Conservation (phyloP, 2,113 vertebrate genomes). For the Dermatemys mawii region DNA sequence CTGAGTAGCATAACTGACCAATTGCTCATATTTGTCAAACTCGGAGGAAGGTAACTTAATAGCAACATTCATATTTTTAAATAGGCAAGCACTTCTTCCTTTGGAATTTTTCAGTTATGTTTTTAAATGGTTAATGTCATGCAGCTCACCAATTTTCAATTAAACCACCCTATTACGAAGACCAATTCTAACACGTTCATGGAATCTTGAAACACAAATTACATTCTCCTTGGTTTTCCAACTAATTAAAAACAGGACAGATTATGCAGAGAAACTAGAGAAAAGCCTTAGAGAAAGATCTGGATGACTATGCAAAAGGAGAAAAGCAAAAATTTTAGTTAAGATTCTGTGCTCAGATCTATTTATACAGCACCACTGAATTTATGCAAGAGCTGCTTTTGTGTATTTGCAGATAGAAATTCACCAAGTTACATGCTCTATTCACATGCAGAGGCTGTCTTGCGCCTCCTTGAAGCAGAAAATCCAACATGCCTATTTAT, state of each 20-base stretch:
- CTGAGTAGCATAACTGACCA: too few relatives aligned
- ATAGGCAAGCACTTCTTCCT: not conserved
- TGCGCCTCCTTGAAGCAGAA: not conserved
- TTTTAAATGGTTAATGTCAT: not conserved
- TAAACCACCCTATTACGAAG: not conserved
- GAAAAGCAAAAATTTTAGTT: not conserved
- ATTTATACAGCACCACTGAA: not conserved
- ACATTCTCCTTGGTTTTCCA: not conserved
- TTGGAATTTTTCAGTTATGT: not conserved
- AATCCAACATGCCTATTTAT: not conserved
- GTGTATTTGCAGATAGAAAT: not conserved
- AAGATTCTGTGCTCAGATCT: not conserved
- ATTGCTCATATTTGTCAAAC: not conserved
- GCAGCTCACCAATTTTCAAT: not conserved
- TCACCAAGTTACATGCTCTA: not conserved
- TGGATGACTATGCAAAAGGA: fast-evolving
- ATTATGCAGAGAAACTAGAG: not conserved
- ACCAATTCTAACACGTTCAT: not conserved
- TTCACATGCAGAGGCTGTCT: not conserved
- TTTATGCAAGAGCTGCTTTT: not conserved
- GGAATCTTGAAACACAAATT: not conserved
- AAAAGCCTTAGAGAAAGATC: not conserved
- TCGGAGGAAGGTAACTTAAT: not conserved
- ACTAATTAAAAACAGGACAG: not conserved
- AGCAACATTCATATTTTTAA: not conserved